phyloP scores from a whole-genome alignment of 2,797 vertebrate species.

The Synaphobranchus kaupii region DNA sequence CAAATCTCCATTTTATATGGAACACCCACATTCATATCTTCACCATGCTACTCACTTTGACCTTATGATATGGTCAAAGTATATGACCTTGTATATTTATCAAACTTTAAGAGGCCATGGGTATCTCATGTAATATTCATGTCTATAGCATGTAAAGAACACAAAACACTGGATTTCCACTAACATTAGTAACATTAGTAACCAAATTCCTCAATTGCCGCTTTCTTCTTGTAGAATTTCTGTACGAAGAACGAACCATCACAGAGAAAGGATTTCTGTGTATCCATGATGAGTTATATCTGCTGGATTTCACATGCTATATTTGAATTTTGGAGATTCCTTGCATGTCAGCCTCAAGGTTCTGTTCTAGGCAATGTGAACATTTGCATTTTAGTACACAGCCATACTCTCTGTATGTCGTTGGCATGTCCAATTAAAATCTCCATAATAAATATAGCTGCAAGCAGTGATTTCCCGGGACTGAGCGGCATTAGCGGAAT shows the following conservation, averaged over 20 bases:
- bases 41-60: no score
- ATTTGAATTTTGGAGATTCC: neutral
- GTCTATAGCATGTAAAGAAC: neutral
- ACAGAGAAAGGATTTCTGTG: neutral
- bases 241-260: neutral
- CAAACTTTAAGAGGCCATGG: no score
- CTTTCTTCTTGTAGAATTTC: neutral
- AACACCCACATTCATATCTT: no score
- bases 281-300: neutral
- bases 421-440: neutral
- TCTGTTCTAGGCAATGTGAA: neutral
- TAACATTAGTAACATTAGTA: neutral
- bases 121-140: neutral
- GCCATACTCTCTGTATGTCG: neutral
- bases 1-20: no score
- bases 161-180: neutral
- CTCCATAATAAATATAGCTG: no score
- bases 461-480: no score
- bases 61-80: no score
- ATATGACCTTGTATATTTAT: no score
- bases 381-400: neutral
- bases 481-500: no score
- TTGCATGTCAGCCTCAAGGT: neutral
- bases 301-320: neutral
- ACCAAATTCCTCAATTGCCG: neutral